phyloP scores from a whole-genome alignment of 2,113 vertebrate genomes.

The Chroicocephalus ridibundus region DNA sequence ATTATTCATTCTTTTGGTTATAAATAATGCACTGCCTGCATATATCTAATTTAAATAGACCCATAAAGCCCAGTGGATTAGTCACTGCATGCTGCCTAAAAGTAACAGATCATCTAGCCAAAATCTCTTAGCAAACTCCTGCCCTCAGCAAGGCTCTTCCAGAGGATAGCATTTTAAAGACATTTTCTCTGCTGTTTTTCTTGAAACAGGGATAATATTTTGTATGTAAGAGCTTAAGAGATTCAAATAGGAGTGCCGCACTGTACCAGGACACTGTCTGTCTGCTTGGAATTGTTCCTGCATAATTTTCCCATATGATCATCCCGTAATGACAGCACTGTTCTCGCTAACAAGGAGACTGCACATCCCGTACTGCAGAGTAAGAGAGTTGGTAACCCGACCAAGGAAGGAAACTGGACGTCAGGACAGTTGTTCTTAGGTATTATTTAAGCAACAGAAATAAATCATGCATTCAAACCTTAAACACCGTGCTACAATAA shows the following conservation, averaged over 20 bases:
- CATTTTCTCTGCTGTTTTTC: background rate
- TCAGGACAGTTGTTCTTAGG: background rate
- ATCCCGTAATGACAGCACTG: accelerated
- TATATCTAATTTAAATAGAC: conserved; percentile 68
- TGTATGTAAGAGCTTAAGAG: background rate
- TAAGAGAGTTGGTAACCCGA: background rate
- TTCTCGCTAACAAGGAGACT: background rate
- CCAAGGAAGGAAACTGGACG: background rate
- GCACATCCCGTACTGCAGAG: background rate
- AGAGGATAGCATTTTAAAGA: background rate
- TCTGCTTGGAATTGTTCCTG: background rate
- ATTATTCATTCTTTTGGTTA: conserved; percentile 70
- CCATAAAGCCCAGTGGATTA: conserved; percentile 48
- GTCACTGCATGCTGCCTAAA: conserved; percentile 32
- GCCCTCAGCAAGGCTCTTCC: conserved; percentile 5
- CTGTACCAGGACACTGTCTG: background rate
- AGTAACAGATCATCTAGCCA: conserved; percentile 52
- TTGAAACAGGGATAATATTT: background rate
- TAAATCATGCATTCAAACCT: background rate
- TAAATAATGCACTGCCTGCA: conserved; percentile 71
- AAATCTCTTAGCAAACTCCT: conserved; percentile 2
- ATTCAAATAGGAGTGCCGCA: background rate
- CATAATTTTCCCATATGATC: background rate
- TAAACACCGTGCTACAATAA: background rate
- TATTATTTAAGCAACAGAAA: background rate